Base-by-base conservation (phyloP, 1,140 invertebrate genomes). In the Drosophila malerkotliana region DNA sequence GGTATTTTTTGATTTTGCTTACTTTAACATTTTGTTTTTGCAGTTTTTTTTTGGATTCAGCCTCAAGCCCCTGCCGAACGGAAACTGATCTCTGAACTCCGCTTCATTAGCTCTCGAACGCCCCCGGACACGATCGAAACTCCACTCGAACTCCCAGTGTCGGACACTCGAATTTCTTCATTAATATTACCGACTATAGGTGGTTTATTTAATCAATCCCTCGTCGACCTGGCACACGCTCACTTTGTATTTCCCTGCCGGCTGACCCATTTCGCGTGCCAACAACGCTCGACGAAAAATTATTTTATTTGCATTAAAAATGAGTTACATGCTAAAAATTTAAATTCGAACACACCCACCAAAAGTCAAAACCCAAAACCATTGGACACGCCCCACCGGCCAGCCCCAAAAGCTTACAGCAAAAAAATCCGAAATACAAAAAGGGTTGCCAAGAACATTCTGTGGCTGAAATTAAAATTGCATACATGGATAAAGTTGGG, bases 311-410 rank as follows among this genome's bases (percentile, higher is more conserved):
- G 82, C 82, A 71, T 85, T 87, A 87, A 81, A 87, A 85, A 87
- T 85, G 82, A 85, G 82, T 85, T 85, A 87, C 82, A 85, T 78
- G 82, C 81, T 81, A 58, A 85, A 85, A 81, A 87, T 87, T 85
- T 85, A 87, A 80, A 87, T 85, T 85, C 66, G 62, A 75, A 81
- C 82, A 87, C 82, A 85, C 82, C 81, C 77, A 85, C 81, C 59
- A 63, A 41, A 68, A 55, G 53, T 48, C 28, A n/a, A 48, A 60
- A 58, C 37, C 47, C 47, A 54, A n/a, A 53, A 39, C 51, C 64
- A 66, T 59, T 34, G 47, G 59, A 60, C 79, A 82, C 79, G 79
- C 79, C 79, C 68, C 59, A 51, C 49, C 45, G 59, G 47, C 44
- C 53, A 45, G 64, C 45, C 37, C 32, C 54, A 44, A 30, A 48